phyloP scores from a whole-genome alignment of 2,888 invertebrate species.

The Cyclophora albipunctata region DNA sequence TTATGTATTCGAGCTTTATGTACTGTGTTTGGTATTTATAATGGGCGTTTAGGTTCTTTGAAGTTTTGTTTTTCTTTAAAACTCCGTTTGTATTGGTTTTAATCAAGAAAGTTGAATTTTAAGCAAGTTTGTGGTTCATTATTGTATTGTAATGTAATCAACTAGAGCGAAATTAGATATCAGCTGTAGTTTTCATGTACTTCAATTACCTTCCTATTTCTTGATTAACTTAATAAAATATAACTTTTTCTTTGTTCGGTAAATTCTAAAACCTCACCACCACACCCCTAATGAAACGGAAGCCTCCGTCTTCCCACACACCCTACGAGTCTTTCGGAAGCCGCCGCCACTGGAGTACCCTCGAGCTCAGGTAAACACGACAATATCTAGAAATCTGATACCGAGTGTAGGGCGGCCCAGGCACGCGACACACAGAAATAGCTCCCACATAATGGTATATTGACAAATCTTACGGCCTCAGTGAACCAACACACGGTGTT shows the following conservation, averaged over 20 bases:
- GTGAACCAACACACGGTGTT: conserved; percentile 68
- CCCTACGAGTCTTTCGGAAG: conserved; percentile 25
- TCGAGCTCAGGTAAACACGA: conserved; percentile 45
- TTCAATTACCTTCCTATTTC: too few species aligned
- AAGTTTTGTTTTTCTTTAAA: background rate
- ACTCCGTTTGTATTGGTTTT: background rate
- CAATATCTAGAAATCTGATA: conserved; percentile 58
- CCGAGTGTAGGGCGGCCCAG: conserved; percentile 29
- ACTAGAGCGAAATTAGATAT: too few species aligned
- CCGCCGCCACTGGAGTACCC: conserved; percentile 28
- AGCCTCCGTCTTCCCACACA: background rate
- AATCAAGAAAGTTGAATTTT: too few species aligned
- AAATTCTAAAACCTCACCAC: too few species aligned
- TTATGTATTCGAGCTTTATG: conserved; percentile 17
- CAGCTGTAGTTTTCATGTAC: too few species aligned
- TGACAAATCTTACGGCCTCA: conserved; percentile 73
- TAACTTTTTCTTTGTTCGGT: too few species aligned
- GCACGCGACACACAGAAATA: conserved; percentile 68
- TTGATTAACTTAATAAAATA: too few species aligned
- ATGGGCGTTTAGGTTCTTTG: background rate
- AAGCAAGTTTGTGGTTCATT: too few species aligned
- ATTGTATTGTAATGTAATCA: too few species aligned
- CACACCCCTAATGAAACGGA: conserved; percentile 5
- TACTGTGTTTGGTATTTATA: conserved; percentile 1
- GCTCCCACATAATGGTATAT: conserved; percentile 64